Percentiles rank a stretch among this genome's conserved stretches.
Evolutionary conservation across 2,888 invertebrate genomes (phyloP).

Genomic region (Saturnia pavonia): DNA sequence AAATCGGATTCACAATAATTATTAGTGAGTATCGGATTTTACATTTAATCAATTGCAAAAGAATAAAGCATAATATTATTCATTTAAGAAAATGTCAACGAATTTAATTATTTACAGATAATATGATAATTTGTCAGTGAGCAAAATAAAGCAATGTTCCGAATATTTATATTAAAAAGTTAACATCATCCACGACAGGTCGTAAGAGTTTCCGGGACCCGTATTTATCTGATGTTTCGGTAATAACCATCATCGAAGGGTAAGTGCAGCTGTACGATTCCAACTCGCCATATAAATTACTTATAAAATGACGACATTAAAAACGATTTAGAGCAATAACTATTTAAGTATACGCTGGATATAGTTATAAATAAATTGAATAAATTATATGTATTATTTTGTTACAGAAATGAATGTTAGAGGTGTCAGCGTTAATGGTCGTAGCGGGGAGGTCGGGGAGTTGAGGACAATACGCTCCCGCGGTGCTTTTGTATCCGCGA

Average conservation of each 20-base stretch:
- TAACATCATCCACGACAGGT: conserved; percentile 43
- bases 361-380: conserved; percentile 72
- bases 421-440: conserved; percentile 77
- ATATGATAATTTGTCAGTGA: conserved; percentile 10
- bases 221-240: conserved; percentile 68
- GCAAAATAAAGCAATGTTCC: background rate
- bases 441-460: conserved; percentile 62
- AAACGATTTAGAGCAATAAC: conserved; percentile 79
- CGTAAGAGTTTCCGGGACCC: conserved; percentile 55
- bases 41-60: no score
- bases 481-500: conserved; percentile 73
- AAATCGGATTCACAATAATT: no score
- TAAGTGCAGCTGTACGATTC: conserved; percentile 68
- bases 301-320: conserved; percentile 77
- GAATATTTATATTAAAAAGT: conserved; percentile 32
- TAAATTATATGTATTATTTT: conserved; percentile 74
- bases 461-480: conserved; percentile 74
- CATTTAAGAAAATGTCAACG: background rate
- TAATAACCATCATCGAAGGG: conserved; percentile 72
- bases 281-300: conserved; percentile 67
- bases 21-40: no score
- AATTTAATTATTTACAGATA: background rate
- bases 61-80: no score
- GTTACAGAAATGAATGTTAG: conserved; percentile 71
- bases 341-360: conserved; percentile 57